Evolutionary conservation across 2,888 invertebrate species (phyloP), one percentile per base, ranked within the genome.

Genomic region (Drosophila sordidula): DNA sequence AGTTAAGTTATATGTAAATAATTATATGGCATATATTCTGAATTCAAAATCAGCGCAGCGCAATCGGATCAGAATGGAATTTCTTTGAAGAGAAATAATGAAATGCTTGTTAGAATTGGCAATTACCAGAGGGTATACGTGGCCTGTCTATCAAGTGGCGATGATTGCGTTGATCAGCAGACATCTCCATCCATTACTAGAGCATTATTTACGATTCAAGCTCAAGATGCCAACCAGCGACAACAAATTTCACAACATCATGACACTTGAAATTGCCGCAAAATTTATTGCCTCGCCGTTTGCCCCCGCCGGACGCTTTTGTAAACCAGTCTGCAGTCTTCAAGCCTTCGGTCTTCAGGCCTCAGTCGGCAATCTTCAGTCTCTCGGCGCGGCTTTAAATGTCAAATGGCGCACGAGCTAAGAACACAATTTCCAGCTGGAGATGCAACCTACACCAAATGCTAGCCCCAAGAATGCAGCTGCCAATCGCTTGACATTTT

Each of bases 131-230:
- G 34, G 14, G 29, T 14, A 50, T 71, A 76, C 76, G 76, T 76
- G 78, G 59, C 56, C 62, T 76, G 76, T 75, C 78, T 76, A 61
- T 65, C 78, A 76, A 76, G 55, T 78, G 52, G 61, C 50, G 57
- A 54, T 61, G 65, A 71, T 63, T 67, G 29, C 64, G 67, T 9
- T 52, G 51, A 72, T 72, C 61, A 42, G 41, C 57, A 49, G 58
- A 68, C 74, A 77, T 72, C 61, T 75, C 68, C 69, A 68, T 78
- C 63, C 78, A 73, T 78, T 75, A 78, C 75, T 80, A 68, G 87
- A 87, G 85, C 81, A 78, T 84, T 87, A 87, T 87, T 83, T 87
- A 83, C 86, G 88, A 83, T 71, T 86, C 83, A 87, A 82, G 86
- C 88, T 87, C 86, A 85, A 83, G 82, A 83, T 85, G 82, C 59